A percentile compares a stretch with the other conserved stretches of the same genome.
Evolutionary conservation across 2,797 vertebrate genomes (phyloP).

Genomic region (Tangara arthus): DNA sequence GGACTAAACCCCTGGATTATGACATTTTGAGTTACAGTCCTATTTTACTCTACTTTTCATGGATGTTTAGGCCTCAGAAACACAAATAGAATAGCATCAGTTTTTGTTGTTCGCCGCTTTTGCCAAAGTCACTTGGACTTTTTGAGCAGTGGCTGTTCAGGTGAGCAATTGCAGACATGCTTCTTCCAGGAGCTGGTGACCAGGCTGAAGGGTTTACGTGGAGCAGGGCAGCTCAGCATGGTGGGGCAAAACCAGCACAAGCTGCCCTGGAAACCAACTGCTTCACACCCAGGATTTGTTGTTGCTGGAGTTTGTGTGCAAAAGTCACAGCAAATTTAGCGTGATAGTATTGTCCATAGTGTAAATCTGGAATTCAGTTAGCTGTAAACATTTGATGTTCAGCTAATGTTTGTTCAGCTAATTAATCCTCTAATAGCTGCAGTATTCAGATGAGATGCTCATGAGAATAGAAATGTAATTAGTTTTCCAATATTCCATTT

Average conservation of each 20-base stretch:
- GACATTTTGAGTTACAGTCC: neutral
- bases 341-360: neutral
- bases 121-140: neutral
- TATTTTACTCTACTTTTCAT: neutral
- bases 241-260: neutral
- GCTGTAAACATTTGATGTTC: neutral
- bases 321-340: neutral
- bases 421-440: conserved; percentile 24
- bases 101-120: neutral
- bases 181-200: neutral
- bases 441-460: neutral
- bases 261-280: neutral
- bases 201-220: neutral
- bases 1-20: neutral
- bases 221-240: neutral
- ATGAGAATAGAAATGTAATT: neutral
- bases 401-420: neutral
- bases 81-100: neutral
- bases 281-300: neutral
- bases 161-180: neutral
- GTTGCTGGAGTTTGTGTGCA: neutral
- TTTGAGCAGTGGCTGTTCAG: neutral
- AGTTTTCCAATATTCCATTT: neutral
- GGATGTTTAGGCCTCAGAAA: neutral
- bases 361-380: neutral